phyloP scores from a whole-genome alignment of 2,888 invertebrate species.

The Nemotelus pantherinus region DNA sequence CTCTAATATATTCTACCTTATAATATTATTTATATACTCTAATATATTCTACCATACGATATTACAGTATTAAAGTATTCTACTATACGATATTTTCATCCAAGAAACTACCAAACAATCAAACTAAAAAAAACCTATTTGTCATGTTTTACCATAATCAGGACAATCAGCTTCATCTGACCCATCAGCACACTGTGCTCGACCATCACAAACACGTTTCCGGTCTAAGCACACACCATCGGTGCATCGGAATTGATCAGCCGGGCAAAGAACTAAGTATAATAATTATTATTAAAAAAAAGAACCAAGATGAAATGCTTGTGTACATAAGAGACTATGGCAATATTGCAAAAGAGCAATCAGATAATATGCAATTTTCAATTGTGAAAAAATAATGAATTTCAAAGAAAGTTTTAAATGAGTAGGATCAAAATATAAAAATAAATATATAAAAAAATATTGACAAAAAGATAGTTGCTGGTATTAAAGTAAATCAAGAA shows the following conservation, averaged over 20 bases:
- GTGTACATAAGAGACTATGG: too few relatives aligned
- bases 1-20: too few relatives aligned
- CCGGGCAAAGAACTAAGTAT: constrained; percentile 25
- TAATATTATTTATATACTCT: too few relatives aligned
- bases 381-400: constrained; percentile 1
- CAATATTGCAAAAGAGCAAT: too few relatives aligned
- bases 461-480: not conserved
- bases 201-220: constrained; percentile 68
- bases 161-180: constrained; percentile 66
- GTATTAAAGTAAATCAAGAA: too few relatives aligned
- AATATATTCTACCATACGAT: too few relatives aligned
- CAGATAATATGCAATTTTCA: not conserved
- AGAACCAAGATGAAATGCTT: too few relatives aligned
- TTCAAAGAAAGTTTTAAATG: not conserved
- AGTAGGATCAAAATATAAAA: not conserved
- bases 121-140: not conserved
- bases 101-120: not conserved
- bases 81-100: too few relatives aligned
- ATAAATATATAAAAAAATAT: constrained; percentile 9
- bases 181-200: constrained; percentile 68
- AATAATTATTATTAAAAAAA: not conserved
- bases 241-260: constrained; percentile 49
- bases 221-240: constrained; percentile 67
- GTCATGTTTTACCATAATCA: constrained; percentile 53
- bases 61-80: too few relatives aligned